Evolutionary conservation across 2,797 vertebrate species (phyloP).

Genomic region (Sebastes alutus): DNA sequence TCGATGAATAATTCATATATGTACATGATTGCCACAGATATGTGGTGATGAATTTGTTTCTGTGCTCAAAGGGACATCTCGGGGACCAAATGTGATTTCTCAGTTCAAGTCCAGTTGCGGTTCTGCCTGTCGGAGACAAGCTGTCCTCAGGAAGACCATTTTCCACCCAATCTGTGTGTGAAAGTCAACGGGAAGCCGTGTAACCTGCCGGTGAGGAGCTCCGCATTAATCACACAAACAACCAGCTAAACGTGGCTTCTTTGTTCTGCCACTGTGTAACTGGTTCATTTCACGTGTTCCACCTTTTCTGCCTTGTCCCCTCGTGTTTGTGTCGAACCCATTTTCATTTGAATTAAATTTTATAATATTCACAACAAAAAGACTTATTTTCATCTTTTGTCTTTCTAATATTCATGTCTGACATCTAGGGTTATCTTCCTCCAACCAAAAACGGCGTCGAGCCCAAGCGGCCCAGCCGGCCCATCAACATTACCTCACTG

Average conservation of each 20-base stretch:
- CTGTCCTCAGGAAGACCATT: constrained; percentile 99
- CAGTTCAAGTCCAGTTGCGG: constrained; percentile 99
- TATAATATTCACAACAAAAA: background rate
- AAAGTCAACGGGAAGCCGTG: constrained; percentile 99
- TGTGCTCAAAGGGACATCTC: constrained; percentile 93
- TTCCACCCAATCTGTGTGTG: constrained; percentile 97
- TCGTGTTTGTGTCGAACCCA: background rate
- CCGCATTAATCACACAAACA: background rate
- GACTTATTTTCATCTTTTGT: background rate
- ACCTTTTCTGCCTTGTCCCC: too few relatives aligned
- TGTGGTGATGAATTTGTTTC: constrained; percentile 34
- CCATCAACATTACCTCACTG: constrained; percentile 99
- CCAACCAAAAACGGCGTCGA: constrained; percentile 99
- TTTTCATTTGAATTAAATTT: background rate
- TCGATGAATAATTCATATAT: constrained; percentile 29
- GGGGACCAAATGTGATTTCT: constrained; percentile 99
- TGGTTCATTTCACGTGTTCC: background rate
- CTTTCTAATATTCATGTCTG: background rate
- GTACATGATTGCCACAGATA: background rate
- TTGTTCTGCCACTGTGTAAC: background rate
- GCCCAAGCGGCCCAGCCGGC: constrained; percentile 98
- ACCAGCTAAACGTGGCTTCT: background rate
- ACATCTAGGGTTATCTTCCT: constrained; percentile 94
- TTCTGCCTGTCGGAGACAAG: constrained; percentile 99
- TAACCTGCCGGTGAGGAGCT: constrained; percentile 94